Evolutionary conservation across 1,140 invertebrate genomes (phyloP).

Genomic region (Calliopsis andreniformis): DNA sequence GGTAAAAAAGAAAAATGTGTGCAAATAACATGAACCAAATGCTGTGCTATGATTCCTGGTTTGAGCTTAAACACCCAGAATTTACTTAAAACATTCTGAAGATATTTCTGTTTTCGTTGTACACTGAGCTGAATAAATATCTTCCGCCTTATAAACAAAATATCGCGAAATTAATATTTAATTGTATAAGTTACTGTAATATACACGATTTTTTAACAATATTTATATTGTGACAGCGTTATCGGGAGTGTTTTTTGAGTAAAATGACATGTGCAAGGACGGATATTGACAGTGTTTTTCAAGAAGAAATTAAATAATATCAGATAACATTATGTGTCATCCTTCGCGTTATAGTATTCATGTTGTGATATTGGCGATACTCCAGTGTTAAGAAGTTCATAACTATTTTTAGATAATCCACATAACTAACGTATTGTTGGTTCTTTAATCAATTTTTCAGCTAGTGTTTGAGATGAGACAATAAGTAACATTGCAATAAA

Average conservation of each 20-base stretch:
- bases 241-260: not conserved
- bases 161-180: not conserved
- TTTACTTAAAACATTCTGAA: not conserved
- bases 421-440: constrained; percentile 7
- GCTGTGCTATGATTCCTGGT: not conserved
- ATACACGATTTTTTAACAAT: not conserved
- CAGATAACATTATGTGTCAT: not conserved
- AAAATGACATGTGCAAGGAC: not conserved
- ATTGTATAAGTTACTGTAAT: not conserved
- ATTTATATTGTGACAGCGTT: not conserved
- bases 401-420: constrained; percentile 59
- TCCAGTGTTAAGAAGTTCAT: constrained; percentile 50
- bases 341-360: not conserved
- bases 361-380: constrained; percentile 50
- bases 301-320: not conserved
- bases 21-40: not conserved
- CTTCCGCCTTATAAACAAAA: not conserved
- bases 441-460: not conserved
- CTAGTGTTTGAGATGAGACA: no score
- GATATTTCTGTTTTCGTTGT: constrained; percentile 1
- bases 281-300: not conserved
- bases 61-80: not conserved
- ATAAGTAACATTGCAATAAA: no score
- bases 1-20: constrained; percentile 66
- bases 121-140: not conserved